Evolutionary conservation across 2,797 vertebrate genomes (phyloP).

Genomic region (Lutjanus argentimaculatus): DNA sequence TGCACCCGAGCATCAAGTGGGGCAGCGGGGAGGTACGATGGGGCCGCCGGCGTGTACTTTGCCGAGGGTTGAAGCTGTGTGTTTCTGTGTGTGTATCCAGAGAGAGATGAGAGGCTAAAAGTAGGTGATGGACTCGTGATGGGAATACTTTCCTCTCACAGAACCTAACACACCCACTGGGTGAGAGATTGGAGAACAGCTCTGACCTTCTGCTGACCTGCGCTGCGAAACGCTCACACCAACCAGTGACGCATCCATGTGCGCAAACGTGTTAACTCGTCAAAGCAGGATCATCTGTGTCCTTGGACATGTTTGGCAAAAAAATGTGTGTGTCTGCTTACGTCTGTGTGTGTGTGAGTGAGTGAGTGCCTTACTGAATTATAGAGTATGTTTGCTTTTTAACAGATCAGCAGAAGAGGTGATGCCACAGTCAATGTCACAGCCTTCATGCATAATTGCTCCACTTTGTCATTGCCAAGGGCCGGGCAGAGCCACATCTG

Average conservation of each 20-base stretch:
- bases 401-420: slow-evolving; percentile 81
- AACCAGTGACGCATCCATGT: background rate
- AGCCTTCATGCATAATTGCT: slow-evolving; percentile 85
- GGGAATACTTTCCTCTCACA: slow-evolving; percentile 34
- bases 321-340: slow-evolving; percentile 14
- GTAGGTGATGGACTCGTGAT: slow-evolving; percentile 45
- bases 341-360: slow-evolving; percentile 25
- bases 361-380: slow-evolving; percentile 63
- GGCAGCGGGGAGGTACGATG: slow-evolving; percentile 27
- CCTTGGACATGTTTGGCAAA: slow-evolving; percentile 64
- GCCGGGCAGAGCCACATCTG: slow-evolving; percentile 73
- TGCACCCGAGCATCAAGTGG: slow-evolving; percentile 69
- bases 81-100: slow-evolving; percentile 9
- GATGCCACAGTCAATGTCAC: slow-evolving; percentile 82
- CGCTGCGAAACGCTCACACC: slow-evolving; percentile 36
- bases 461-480: slow-evolving; percentile 83
- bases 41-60: background rate
- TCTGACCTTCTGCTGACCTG: slow-evolving; percentile 64
- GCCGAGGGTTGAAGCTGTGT: slow-evolving; percentile 10
- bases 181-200: slow-evolving; percentile 33
- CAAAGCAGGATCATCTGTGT: slow-evolving; percentile 58
- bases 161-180: slow-evolving; percentile 32
- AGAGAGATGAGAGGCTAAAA: slow-evolving; percentile 52
- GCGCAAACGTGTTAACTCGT: slow-evolving; percentile 56
- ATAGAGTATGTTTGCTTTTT: slow-evolving; percentile 80